phyloP scores from a whole-genome alignment of 2,113 vertebrate species.

The Halichoerus grypus region DNA sequence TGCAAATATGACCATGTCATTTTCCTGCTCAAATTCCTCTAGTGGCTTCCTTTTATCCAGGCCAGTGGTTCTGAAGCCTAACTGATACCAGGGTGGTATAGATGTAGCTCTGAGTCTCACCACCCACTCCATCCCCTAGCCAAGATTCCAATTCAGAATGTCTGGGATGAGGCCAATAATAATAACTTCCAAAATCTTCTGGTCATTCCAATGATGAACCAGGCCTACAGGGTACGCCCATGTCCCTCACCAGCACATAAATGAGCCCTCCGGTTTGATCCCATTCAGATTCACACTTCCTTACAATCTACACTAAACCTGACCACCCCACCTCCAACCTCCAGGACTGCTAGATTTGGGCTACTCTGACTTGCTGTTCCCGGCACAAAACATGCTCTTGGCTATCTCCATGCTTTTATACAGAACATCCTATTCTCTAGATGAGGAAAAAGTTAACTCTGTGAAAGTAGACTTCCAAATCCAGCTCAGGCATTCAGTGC shows the following conservation, averaged over 20 bases:
- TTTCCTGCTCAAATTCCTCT: background rate
- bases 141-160: background rate
- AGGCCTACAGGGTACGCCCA: too few relatives aligned
- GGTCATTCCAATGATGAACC: accelerated
- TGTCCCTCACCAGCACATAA: background rate
- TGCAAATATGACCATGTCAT: background rate
- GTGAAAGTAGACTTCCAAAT: background rate
- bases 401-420: background rate
- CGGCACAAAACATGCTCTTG: background rate
- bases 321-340: accelerated
- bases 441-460: background rate
- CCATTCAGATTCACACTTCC: background rate
- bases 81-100: background rate
- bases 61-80: background rate
- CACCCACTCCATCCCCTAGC: background rate
- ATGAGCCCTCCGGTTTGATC: background rate
- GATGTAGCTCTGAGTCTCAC: background rate
- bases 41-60: background rate
- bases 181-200: background rate
- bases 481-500: background rate
- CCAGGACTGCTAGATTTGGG: background rate
- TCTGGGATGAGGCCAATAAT: background rate
- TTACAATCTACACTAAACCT: background rate
- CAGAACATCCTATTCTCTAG: background rate
- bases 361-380: background rate